Evolutionary conservation across 2,888 invertebrate genomes (phyloP), one percentile per base, ranked within the genome.

Genomic region (Rhopalosiphum nymphaeae): DNA sequence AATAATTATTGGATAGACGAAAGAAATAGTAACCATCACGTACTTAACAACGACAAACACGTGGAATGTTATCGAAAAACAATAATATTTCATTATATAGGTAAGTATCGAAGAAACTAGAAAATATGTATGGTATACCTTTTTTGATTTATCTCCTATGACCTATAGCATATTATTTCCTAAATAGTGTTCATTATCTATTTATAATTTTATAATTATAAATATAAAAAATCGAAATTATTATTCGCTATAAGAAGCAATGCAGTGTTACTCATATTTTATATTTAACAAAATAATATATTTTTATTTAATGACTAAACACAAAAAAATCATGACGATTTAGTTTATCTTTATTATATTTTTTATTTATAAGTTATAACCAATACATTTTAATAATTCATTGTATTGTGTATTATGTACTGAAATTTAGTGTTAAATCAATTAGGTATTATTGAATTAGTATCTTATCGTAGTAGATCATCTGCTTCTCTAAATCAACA

Each of bases 191-290:
- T 78, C 67, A 36, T 1, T 36, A 21, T 78, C n/a, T 5, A 21
- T 78, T 78, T 36, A 78, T n/a, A n/a, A n/a, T n/a, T n/a, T n/a
- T n/a, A n/a, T 67, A n/a, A 67, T 67, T 67, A 67, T 36, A 78
- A 78, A n/a, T 36, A 36, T 16, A 16, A 78, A 78, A 36, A 78
- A 78, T 36, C 5, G 5, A 36, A 78, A 36, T 78, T 7, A 67
- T 67, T 67, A 16, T n/a, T 13, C 67, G 0, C 67, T 36, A 67
- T 67, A 67, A 36, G 36, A 36, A 67, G 67, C n/a, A 67, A 67
- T 67, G 36, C 67, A 5, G 16, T 67, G 36, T n/a, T 13, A 67
- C n/a, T n/a, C 67, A n/a, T n/a, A n/a, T 67, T n/a, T 67, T n/a
- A 67, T n/a, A n/a, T n/a, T n/a, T n/a, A n/a, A n/a, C 25, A n/a